A percentile compares a stretch with the other conserved stretches of the same genome.
Evolutionary conservation across 2,888 invertebrate genomes (phyloP).

Genomic region (Dicranocentrus wangi): DNA sequence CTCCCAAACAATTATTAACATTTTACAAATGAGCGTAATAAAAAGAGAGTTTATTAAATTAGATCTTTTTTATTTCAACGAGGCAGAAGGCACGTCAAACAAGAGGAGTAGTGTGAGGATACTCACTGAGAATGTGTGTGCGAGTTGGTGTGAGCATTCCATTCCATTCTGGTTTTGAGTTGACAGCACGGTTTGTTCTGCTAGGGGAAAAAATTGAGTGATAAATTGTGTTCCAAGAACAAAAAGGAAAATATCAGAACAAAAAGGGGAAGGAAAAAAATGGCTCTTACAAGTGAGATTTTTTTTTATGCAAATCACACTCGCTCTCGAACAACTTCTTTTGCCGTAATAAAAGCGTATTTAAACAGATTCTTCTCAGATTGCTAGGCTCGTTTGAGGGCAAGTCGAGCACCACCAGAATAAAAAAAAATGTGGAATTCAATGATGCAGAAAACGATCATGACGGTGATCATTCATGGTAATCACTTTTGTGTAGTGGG

Average conservation of each 20-base stretch:
- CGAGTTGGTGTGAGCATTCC: too few relatives aligned
- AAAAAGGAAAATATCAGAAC: constrained; percentile 20
- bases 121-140: too few relatives aligned
- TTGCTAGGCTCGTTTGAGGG: constrained; percentile 36
- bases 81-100: constrained; percentile 23
- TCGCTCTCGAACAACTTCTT: not conserved
- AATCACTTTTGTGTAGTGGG: not conserved
- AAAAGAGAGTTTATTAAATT: constrained; percentile 32
- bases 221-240: constrained; percentile 49
- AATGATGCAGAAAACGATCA: constrained; percentile 50
- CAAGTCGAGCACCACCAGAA: constrained; percentile 37
- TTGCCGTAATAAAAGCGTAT: constrained; percentile 50
- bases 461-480: constrained; percentile 26
- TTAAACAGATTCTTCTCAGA: constrained; percentile 34
- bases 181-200: constrained; percentile 41
- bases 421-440: constrained; percentile 33
- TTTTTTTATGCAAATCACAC: constrained; percentile 46
- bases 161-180: constrained; percentile 17
- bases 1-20: too few relatives aligned
- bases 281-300: constrained; percentile 3
- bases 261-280: constrained; percentile 1
- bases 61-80: constrained; percentile 19
- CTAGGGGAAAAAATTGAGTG: constrained; percentile 50
- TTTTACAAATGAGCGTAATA: constrained; percentile 15
- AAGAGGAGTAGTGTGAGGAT: constrained; percentile 20